phyloP scores from a whole-genome alignment of 2,888 invertebrate genomes.

The Antheraea yamamai region DNA sequence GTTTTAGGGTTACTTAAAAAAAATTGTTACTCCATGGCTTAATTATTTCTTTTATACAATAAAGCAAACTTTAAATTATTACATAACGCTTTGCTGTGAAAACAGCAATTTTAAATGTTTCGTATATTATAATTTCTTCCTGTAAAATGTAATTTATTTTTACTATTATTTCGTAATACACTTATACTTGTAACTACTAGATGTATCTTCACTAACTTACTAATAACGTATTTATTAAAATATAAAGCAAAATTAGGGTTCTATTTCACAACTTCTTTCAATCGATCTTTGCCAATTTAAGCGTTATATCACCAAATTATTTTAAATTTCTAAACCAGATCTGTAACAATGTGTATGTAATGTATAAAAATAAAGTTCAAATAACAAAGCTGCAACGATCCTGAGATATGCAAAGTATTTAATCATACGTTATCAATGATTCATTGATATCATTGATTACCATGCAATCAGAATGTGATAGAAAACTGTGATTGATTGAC shows the following conservation, averaged over 20 bases:
- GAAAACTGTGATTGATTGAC: background rate
- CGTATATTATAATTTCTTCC: background rate
- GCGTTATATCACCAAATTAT: background rate
- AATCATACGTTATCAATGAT: background rate
- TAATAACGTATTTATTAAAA: background rate
- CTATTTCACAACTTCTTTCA: background rate
- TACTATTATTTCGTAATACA: background rate
- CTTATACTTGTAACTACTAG: background rate
- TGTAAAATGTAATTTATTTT: background rate
- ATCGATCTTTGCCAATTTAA: background rate
- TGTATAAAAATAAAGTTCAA: background rate
- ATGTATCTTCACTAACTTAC: background rate
- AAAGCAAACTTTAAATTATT: slow-evolving; percentile 20
- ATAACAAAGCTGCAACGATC: background rate
- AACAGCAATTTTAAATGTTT: background rate
- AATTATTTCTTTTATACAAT: slow-evolving; percentile 29
- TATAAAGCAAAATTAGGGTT: background rate
- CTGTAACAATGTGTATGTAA: background rate
- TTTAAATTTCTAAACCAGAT: background rate
- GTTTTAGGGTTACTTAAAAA: slow-evolving; percentile 64
- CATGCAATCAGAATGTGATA: background rate
- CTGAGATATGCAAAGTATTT: background rate
- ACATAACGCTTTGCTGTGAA: background rate
- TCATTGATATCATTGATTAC: background rate
- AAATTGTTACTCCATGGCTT: slow-evolving; percentile 49